These are phyloP conservation scores for Lethocerus indicus DNA, from an alignment of 1,140 invertebrate species.

Conservation along the genomic window DNA sequence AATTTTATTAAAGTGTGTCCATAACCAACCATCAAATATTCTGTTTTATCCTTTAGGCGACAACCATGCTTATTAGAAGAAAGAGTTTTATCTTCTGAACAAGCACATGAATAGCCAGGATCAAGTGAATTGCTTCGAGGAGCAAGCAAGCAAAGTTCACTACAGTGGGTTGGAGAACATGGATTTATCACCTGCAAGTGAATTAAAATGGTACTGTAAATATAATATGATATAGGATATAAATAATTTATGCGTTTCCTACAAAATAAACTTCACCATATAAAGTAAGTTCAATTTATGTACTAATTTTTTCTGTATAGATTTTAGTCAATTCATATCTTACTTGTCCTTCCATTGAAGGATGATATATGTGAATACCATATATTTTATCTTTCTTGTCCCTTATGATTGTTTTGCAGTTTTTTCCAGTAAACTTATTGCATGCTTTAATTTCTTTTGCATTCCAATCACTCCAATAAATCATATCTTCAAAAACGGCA, in stretches of 20 bases:
- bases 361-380: slow-evolving; percentile 49
- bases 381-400: slow-evolving; percentile 32
- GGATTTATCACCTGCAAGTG: slow-evolving; percentile 36
- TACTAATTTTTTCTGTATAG: no score
- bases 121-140: slow-evolving; percentile 25
- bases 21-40: slow-evolving; percentile 20
- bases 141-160: slow-evolving; percentile 62
- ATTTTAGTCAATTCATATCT: no score
- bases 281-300: no score
- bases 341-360: slow-evolving; percentile 25
- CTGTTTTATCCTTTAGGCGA: slow-evolving; percentile 5
- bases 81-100: slow-evolving; percentile 50
- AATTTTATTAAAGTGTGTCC: slow-evolving; percentile 22
- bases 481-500: slow-evolving; percentile 65
- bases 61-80: slow-evolving; percentile 31
- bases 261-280: no score
- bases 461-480: slow-evolving; percentile 76
- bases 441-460: slow-evolving; percentile 42
- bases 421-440: slow-evolving; percentile 47
- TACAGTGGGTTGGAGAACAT: slow-evolving; percentile 47
- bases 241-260: no score
- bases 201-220: background rate
- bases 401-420: slow-evolving; percentile 32
- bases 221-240: no score
- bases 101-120: slow-evolving; percentile 45